These are phyloP conservation scores for Eudorcas thomsonii DNA, from an alignment of 2,113 vertebrate genomes.

Conservation along the genomic window DNA sequence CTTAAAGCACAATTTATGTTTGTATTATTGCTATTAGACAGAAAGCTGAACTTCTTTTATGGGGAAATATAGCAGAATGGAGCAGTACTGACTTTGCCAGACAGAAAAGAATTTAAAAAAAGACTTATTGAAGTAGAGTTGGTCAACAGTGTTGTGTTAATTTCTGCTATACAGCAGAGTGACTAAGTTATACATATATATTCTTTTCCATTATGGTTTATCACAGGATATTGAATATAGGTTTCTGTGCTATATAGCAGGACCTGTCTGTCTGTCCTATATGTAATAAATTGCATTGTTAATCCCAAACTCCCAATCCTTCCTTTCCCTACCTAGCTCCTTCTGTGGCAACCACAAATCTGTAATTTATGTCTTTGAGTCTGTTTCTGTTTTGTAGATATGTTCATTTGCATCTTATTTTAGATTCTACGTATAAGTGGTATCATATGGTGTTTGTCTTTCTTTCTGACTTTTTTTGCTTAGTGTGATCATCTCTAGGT, in stretches of 20 bases:
- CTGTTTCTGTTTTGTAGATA: not conserved
- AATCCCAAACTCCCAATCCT: not conserved
- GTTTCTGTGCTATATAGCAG: not conserved
- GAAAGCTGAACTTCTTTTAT: not conserved
- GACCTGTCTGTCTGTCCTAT: not conserved
- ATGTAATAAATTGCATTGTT: not conserved
- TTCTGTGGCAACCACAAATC: not conserved
- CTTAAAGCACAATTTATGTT: not conserved
- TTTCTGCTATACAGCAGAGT: not conserved
- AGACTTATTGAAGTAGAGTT: not conserved
- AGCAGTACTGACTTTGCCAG: not conserved
- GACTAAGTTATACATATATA: not conserved
- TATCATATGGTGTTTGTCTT: not conserved
- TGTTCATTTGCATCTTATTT: not conserved
- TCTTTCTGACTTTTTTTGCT: not conserved
- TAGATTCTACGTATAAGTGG: not conserved
- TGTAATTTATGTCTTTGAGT: not conserved
- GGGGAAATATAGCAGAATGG: not conserved
- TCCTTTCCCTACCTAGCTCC: not conserved
- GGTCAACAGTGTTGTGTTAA: not conserved
- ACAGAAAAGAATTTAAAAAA: not conserved
- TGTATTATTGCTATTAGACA: conserved; percentile 19
- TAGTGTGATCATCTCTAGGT: not conserved
- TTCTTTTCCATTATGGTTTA: not conserved
- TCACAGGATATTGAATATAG: not conserved